Evolutionary conservation across 2,888 invertebrate species (phyloP).

Genomic region (Fissipunctia ypsillon): DNA sequence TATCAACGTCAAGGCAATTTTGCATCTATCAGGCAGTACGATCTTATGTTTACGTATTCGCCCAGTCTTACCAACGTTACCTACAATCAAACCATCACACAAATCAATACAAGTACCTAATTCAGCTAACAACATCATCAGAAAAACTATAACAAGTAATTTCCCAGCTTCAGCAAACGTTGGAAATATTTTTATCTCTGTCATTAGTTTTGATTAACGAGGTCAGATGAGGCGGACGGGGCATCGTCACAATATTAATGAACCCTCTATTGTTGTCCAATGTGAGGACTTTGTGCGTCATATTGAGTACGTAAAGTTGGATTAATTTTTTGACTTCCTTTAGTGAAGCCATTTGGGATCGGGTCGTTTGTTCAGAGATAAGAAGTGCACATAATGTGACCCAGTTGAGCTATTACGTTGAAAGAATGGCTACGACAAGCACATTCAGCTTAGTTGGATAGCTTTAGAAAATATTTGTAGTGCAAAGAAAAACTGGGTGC

Average conservation of each 20-base stretch:
- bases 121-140: slow-evolving; percentile 40
- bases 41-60: background rate
- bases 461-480: slow-evolving; percentile 42
- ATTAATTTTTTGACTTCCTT: slow-evolving; percentile 48
- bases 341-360: slow-evolving; percentile 46
- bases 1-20: background rate
- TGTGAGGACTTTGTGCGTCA: slow-evolving; percentile 65
- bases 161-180: slow-evolving; percentile 65
- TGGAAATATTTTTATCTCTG: slow-evolving; percentile 76
- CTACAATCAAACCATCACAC: background rate
- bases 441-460: slow-evolving; percentile 48
- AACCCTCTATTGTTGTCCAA: slow-evolving; percentile 68
- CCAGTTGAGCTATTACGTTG: slow-evolving; percentile 55
- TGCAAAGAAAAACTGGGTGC: slow-evolving; percentile 6
- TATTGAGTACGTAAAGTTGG: slow-evolving; percentile 44
- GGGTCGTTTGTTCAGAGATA: slow-evolving; percentile 53
- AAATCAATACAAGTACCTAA: slow-evolving; percentile 15
- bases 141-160: slow-evolving; percentile 67
- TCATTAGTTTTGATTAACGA: slow-evolving; percentile 80
- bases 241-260: slow-evolving; percentile 73
- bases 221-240: slow-evolving; percentile 60
- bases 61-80: background rate
- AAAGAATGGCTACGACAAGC: slow-evolving; percentile 51
- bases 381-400: slow-evolving; percentile 62
- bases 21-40: background rate